These are phyloP conservation scores for Drosophila varians DNA, from an alignment of 1,140 invertebrate species.

Conservation along the genomic window DNA sequence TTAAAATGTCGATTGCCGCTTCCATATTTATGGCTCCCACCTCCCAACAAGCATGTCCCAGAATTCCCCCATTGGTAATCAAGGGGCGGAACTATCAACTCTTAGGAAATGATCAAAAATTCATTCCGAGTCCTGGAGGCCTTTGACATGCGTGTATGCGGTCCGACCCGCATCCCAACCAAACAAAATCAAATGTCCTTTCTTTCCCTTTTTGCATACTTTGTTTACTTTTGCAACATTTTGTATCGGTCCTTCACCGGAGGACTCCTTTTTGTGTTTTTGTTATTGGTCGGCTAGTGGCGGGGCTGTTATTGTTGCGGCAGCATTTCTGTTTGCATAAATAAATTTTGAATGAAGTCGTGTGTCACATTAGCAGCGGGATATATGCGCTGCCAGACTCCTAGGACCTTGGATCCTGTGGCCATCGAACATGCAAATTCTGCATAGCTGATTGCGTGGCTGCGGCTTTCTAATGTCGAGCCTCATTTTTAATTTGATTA, in stretches of 20 bases:
- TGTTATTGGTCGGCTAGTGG: constrained; percentile 21
- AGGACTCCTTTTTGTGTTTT: constrained; percentile 20
- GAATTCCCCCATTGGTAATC: constrained; percentile 24
- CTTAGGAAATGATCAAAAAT: constrained; percentile 34
- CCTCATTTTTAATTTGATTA: constrained; percentile 22
- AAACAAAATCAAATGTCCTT: constrained; percentile 67
- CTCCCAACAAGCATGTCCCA: no score
- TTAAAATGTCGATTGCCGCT: constrained; percentile 21
- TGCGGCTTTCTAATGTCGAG: constrained; percentile 24
- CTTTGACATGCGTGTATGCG: constrained; percentile 32
- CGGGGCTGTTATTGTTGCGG: constrained; percentile 36
- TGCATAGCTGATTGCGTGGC: neutral
- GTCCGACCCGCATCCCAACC: constrained; percentile 20
- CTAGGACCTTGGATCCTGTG: neutral
- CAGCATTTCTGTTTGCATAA: constrained; percentile 67
- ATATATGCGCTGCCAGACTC: constrained; percentile 45
- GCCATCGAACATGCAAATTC: constrained; percentile 2
- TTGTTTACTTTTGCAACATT: constrained; percentile 66
- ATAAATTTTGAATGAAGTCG: constrained; percentile 73
- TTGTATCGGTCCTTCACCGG: constrained; percentile 4
- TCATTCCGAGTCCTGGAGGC: constrained; percentile 4
- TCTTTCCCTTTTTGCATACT: constrained; percentile 60
- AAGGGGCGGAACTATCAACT: constrained; percentile 27
- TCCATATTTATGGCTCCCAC: neutral
- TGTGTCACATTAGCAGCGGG: constrained; percentile 71